Evolutionary conservation across 2,888 invertebrate species (phyloP), one percentile per base, ranked within the genome.

Genomic region (Brachyptera risi): DNA sequence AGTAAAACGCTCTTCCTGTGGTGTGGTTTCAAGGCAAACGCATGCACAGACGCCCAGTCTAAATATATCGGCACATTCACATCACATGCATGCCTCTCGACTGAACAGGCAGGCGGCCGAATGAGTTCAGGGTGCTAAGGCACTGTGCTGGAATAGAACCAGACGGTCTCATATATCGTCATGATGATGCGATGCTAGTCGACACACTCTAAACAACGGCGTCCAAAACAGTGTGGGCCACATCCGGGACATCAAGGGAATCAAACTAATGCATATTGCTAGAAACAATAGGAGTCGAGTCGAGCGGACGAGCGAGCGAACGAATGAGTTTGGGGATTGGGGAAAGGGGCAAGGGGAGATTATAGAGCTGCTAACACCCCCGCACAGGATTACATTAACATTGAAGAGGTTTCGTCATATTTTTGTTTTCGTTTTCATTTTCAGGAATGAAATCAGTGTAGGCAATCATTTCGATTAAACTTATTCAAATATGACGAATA

Each of bases 111-210:
- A 21, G 19, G 21, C 24, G 21, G 21, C 23, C 24, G 21, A 47
- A 24, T 11, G 47, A 47, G 47, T 24, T 23, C 23, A 44, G 47
- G 47, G 47, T 47, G 47, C 47, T 24, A 3, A 19, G n/a, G n/a
- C n/a, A n/a, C n/a, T n/a, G n/a, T 17, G 47, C 47, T 47, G 47
- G 47, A 47, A 47, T 21, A 47, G 47, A 47, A 47, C 47, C 47
- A 47, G 47, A 47, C 47, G 24, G 47, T 42, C 47, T 47, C 47
- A 47, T 47, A 47, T 47, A 24, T 47, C 47, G 21, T 24, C 23
- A 17, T 24, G 47, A 21, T 47, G 47, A 47, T 24, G 47, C n/a
- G n/a, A n/a, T n/a, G n/a, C n/a, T n/a, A n/a, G n/a, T n/a, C n/a
- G n/a, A n/a, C n/a, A n/a, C n/a, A n/a, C n/a, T n/a, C n/a, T n/a